Percentiles rank a stretch among this genome's conserved stretches.
phyloP scores from a whole-genome alignment of 2,113 vertebrate genomes.

The Poeciliopsis occidentalis region DNA sequence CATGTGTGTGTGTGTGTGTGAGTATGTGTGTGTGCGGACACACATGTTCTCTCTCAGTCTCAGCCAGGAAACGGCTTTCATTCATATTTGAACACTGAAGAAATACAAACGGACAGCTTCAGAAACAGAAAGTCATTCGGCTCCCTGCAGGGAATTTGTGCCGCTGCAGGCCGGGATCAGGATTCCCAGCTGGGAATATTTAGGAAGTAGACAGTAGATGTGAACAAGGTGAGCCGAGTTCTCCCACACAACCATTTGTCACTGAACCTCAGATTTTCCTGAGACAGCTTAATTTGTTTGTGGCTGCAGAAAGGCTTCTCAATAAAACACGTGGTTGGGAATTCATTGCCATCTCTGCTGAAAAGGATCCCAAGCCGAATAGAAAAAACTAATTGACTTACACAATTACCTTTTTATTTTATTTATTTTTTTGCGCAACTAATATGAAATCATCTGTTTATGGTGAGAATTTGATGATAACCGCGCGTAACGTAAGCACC shows the following conservation, averaged over 20 bases:
- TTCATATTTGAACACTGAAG: constrained; percentile 49
- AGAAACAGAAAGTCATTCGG: constrained; percentile 28
- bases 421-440: background rate
- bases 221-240: constrained; percentile 48
- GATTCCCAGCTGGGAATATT: constrained; percentile 43
- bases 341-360: background rate
- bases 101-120: constrained; percentile 29
- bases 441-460: background rate
- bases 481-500: background rate
- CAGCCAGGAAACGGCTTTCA: constrained; percentile 66
- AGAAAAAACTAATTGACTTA: background rate
- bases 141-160: constrained; percentile 31
- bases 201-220: constrained; percentile 19
- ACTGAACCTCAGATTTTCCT: constrained; percentile 16
- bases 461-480: background rate
- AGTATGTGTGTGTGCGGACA: constrained; percentile 9
- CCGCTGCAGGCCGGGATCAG: constrained; percentile 39
- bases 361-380: background rate
- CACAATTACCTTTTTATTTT: background rate
- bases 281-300: constrained; percentile 18
- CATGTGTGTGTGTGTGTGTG: background rate
- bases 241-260: background rate
- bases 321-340: background rate
- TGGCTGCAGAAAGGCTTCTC: background rate
- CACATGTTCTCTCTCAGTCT: constrained; percentile 56